These are phyloP conservation scores for Hippopotamus amphibius DNA, from an alignment of 2,113 vertebrate species.

Conservation along the genomic window DNA sequence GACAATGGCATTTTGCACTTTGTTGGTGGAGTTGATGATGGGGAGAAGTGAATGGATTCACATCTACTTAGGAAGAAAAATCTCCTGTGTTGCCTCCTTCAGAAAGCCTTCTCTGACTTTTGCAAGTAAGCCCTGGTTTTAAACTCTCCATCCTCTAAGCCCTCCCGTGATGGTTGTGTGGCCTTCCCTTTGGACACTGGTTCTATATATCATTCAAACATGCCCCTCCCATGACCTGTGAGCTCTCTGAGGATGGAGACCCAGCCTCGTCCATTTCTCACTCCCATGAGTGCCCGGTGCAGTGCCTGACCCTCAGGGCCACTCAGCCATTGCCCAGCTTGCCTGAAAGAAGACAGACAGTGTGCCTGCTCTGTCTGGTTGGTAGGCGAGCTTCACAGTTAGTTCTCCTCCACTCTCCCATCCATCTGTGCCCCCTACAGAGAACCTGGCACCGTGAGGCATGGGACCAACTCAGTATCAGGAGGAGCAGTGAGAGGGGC, in stretches of 20 bases:
- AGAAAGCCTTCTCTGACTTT: neutral
- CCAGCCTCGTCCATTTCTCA: fast-evolving
- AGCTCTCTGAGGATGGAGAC: neutral
- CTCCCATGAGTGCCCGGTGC: fast-evolving
- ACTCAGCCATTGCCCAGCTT: fast-evolving
- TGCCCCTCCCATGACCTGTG: fast-evolving
- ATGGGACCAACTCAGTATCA: fast-evolving
- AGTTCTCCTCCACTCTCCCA: neutral
- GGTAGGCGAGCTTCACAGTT: neutral
- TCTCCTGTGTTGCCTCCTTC: no score
- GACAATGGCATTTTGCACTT: neutral
- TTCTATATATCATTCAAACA: fast-evolving
- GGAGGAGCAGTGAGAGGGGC: fast-evolving
- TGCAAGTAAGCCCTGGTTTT: neutral
- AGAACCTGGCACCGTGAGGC: fast-evolving
- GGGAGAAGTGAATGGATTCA: neutral
- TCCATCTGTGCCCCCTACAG: neutral
- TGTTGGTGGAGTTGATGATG: neutral
- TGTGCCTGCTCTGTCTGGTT: neutral
- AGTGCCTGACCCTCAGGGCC: no score
- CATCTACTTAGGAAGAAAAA: neutral
- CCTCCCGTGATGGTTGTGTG: no score
- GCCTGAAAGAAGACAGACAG: neutral
- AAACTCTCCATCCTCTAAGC: neutral
- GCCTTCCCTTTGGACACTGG: neutral